These are phyloP conservation scores for Montifringilla adamsi DNA, from an alignment of 2,113 vertebrate species.

Conservation along the genomic window DNA sequence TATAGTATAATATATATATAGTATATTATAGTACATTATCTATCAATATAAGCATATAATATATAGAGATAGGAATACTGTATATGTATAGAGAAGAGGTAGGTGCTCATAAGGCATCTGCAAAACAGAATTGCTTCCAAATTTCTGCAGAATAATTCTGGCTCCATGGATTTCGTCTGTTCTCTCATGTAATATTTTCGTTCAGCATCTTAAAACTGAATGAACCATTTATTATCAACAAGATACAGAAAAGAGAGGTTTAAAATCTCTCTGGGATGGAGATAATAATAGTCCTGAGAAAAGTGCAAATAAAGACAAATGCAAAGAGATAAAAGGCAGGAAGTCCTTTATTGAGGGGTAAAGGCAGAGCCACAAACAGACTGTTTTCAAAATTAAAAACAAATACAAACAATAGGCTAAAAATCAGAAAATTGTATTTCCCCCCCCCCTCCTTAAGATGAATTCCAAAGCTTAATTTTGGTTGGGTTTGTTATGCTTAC, in stretches of 20 bases:
- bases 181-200: background rate
- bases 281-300: background rate
- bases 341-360: constrained; percentile 64
- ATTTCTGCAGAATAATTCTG: background rate
- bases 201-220: background rate
- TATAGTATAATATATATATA: too few relatives aligned
- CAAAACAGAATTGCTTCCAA: background rate
- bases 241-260: background rate
- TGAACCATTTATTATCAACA: background rate
- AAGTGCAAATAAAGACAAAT: background rate
- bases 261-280: background rate
- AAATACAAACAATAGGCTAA: constrained; percentile 8
- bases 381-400: constrained; percentile 19
- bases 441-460: background rate
- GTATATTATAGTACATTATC: background rate
- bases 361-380: constrained; percentile 36
- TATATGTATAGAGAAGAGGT: accelerated
- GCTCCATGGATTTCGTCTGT: background rate
- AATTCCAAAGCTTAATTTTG: background rate
- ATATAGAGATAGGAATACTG: background rate
- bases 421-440: background rate
- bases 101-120: background rate
- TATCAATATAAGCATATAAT: background rate
- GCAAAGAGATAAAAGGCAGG: background rate
- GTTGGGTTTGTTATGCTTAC: background rate